phyloP scores from a whole-genome alignment of 2,888 invertebrate genomes.

The Ophion slaviceki region DNA sequence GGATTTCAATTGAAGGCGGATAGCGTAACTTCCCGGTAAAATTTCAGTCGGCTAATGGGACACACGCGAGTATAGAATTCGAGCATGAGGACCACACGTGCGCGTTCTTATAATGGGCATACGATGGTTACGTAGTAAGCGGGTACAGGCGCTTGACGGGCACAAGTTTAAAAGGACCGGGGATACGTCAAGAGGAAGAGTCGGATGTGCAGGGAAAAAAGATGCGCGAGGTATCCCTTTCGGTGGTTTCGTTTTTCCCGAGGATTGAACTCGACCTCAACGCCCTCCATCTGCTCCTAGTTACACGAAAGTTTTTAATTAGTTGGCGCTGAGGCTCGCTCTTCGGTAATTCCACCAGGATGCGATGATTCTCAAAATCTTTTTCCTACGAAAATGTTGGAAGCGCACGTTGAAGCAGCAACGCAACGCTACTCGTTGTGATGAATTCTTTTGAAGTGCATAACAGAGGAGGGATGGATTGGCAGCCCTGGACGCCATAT shows the following conservation, averaged over 20 bases:
- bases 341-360: background rate
- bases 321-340: constrained; percentile 64
- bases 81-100: constrained; percentile 82
- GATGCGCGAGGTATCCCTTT: constrained; percentile 33
- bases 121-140: constrained; percentile 73
- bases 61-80: constrained; percentile 74
- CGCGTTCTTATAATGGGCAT: constrained; percentile 67
- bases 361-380: background rate
- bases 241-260: constrained; percentile 61
- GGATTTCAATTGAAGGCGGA: constrained; percentile 50
- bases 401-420: background rate
- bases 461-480: background rate
- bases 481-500: background rate
- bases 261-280: constrained; percentile 65
- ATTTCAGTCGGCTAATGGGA: constrained; percentile 79
- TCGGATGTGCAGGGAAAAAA: constrained; percentile 17
- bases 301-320: constrained; percentile 81
- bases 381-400: background rate
- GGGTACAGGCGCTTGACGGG: constrained; percentile 63
- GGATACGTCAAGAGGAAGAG: constrained; percentile 10
- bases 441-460: background rate
- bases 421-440: background rate
- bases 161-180: constrained; percentile 47
- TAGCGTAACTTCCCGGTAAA: constrained; percentile 44
- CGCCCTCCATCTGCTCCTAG: constrained; percentile 80